A percentile compares a stretch with the other conserved stretches of the same genome.
phyloP scores from a whole-genome alignment of 2,113 vertebrate species.

The Bufo bufo region DNA sequence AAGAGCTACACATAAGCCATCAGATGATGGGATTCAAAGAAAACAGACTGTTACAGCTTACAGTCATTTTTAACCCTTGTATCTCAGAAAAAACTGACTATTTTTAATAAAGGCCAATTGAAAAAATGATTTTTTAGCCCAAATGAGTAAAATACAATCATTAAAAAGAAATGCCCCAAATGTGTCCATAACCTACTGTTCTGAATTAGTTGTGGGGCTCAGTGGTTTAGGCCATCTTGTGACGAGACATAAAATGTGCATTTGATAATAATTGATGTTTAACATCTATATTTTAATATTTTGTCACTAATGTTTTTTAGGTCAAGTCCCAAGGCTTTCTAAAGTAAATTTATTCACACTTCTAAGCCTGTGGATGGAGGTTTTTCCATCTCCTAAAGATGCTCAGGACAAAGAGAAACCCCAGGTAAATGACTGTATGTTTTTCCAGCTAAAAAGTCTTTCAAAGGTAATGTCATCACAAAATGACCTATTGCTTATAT shows the following conservation, averaged over 20 bases:
- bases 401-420: constrained; percentile 65
- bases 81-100: no score
- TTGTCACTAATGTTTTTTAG: constrained; percentile 67
- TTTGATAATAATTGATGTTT: neutral
- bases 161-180: no score
- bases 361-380: constrained; percentile 95
- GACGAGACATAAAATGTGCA: neutral
- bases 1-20: no score
- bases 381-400: constrained; percentile 77
- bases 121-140: no score
- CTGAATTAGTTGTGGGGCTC: neutral
- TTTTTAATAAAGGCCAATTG: no score
- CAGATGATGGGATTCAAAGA: no score
- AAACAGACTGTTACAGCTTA: no score
- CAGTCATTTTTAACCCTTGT: no score
- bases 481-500: no score
- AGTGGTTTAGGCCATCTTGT: neutral
- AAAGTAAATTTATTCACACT: constrained; percentile 92
- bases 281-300: neutral
- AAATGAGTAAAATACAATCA: no score
- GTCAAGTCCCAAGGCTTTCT: constrained; percentile 86
- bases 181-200: no score
- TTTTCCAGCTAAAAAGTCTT: neutral
- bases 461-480: neutral
- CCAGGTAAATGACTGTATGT: constrained; percentile 63